Evolutionary conservation across 2,888 invertebrate genomes (phyloP), one percentile per base, ranked within the genome.

Genomic region (Cremastinae sp.): DNA sequence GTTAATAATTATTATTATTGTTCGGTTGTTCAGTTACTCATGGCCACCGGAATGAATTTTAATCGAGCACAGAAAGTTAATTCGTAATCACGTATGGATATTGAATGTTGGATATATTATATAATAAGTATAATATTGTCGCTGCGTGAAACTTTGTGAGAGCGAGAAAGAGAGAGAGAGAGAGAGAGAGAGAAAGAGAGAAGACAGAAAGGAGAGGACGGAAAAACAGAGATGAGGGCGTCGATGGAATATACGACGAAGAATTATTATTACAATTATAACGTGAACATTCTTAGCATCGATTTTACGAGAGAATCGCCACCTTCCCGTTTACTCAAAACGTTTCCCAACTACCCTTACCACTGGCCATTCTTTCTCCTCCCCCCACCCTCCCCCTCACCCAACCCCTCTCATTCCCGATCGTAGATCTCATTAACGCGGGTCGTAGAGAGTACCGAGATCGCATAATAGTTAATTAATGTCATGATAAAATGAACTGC

Each of bases 21-120:
- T 28, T 28, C 28, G 28, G 28, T 28, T 3, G 79, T 82, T 84
- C 81, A 77, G 80, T 84, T 83, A 28, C 20, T 80, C 79, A 79
- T 78, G 74, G 76, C 81, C 82, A 82, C 70, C 75, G 75, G 80
- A 82, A 81, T 82, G 79, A 83, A 82, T 82, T 28, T 82, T 77
- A 80, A 79, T 79, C 74, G 78, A 78, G 82, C 82, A 82, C 81
- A 78, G 80, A 80, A 81, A 81, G 77, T 81, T 81, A 79, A 78
- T 80, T 79, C 80, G 79, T 81, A 81, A 81, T 81, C 74, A 83
- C 80, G 83, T 84, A 85, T 84, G 83, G 82, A 84, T 85, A 85
- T 84, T 84, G 84, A 84, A 83, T 85, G 84, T 85, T 84, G 83
- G 81, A 81, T 83, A 84, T 85, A 82, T 81, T 82, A 81, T 74